These are phyloP conservation scores for Ceratina japonica DNA, from an alignment of 1,140 invertebrate genomes.

Conservation along the genomic window DNA sequence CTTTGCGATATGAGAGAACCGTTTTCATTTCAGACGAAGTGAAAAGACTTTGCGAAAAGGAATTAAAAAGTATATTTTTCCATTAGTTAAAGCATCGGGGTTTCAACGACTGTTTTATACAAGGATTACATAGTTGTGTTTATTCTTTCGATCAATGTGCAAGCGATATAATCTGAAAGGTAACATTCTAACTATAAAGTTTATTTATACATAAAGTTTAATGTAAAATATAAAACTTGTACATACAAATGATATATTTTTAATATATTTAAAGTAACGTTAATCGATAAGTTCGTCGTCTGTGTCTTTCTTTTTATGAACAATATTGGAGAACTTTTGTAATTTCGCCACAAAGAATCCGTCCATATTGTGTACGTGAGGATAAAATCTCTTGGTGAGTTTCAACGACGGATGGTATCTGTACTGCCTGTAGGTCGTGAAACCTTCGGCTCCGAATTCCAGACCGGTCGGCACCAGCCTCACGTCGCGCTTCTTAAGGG, in stretches of 20 bases:
- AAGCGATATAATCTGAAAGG: conserved; percentile 20
- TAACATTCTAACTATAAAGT: conserved; percentile 37
- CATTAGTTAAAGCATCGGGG: conserved; percentile 67
- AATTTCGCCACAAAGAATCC: conserved; percentile 99
- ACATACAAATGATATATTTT: conserved; percentile 47
- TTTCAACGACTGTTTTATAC: conserved; percentile 23
- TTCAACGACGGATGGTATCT: conserved; percentile 97
- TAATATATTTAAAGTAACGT: conserved; percentile 38
- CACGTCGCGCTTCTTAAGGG: conserved; percentile 95
- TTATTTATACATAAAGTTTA: conserved; percentile 58
- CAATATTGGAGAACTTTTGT: conserved; percentile 95
- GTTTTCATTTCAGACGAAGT: conserved; percentile 86
- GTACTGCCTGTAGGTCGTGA: conserved; percentile 91
- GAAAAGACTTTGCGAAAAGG: conserved; percentile 85
- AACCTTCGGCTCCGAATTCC: conserved; percentile 97
- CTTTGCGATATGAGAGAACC: neutral
- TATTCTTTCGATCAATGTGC: conserved; percentile 5
- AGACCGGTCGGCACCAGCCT: conserved; percentile 96
- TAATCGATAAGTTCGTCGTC: conserved; percentile 47
- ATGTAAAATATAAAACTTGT: conserved; percentile 51
- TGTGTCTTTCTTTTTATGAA: conserved; percentile 77
- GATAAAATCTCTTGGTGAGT: conserved; percentile 95
- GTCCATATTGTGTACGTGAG: conserved; percentile 99
- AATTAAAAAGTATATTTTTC: conserved; percentile 88
- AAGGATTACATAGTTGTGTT: conserved; percentile 35